Evolutionary conservation across 2,113 vertebrate species (phyloP).

Genomic region (Nettapus auritus): DNA sequence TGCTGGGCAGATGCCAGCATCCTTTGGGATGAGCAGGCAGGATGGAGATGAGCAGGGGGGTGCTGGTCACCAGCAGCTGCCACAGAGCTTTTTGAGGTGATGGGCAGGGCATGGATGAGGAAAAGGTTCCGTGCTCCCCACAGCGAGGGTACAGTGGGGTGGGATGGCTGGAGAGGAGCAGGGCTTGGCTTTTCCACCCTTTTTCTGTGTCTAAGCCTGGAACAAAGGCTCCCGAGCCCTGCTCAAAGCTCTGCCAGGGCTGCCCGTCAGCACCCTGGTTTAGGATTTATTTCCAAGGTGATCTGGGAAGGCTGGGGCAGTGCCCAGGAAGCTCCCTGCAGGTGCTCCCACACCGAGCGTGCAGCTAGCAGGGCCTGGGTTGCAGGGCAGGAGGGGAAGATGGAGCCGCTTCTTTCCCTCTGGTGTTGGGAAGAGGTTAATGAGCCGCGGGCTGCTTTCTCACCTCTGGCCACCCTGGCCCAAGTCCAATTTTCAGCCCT

Average conservation of each 20-base stretch:
- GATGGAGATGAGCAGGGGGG: not conserved
- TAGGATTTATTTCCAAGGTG: not conserved
- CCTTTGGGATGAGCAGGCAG: not conserved
- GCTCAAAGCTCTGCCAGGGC: not conserved
- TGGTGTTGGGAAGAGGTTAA: not conserved
- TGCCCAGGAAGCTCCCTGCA: rapidly evolving
- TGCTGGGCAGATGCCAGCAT: not conserved
- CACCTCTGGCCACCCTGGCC: constrained; percentile 39
- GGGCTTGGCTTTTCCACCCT: not conserved
- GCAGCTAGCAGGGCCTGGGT: not conserved
- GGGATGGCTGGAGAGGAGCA: rapidly evolving
- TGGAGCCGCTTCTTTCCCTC: not conserved
- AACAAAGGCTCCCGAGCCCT: not conserved
- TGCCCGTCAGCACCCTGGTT: not conserved
- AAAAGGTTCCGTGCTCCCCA: not conserved
- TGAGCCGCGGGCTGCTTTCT: constrained; percentile 28
- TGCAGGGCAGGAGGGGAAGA: not conserved
- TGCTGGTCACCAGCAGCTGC: not conserved
- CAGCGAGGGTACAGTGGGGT: not conserved
- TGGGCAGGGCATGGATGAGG: not conserved
- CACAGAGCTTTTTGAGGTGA: not conserved
- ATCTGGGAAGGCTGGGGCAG: not conserved
- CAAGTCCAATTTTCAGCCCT: constrained; percentile 56
- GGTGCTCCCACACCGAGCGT: not conserved
- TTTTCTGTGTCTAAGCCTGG: not conserved